Evolutionary conservation across 2,888 invertebrate species (phyloP), one percentile per base, ranked within the genome.

Genomic region (Habrosyne pyritoides): DNA sequence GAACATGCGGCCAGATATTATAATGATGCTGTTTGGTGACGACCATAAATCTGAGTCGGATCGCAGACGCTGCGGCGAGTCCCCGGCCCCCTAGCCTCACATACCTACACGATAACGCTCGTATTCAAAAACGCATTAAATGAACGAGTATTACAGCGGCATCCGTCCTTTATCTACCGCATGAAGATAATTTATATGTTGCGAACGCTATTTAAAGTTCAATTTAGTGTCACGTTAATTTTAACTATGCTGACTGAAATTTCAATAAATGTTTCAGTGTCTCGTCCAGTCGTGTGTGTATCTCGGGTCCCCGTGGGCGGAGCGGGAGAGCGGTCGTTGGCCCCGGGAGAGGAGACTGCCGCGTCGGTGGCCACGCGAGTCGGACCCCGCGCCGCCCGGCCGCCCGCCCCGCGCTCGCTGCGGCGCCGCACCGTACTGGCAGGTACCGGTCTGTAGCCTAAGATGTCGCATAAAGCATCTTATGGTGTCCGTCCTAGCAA

Each of bases 211-310:
- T 49, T 49, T 30, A 50, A 6, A 30, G 21, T 21, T 28, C 4
- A 50, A 30, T 50, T 50, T 50, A 50, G 28, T 22, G 18, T 14
- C 26, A 24, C 18, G 46, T 21, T 52, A 42, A 46, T 24, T 46
- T 52, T 18, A 3, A 22, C 22, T n/a, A 10, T 24, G 28, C 42
- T 42, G 14, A 8, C 49, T 49, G 49, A 22, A 48, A 24, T 8
- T 48, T 21, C 46, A 55, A 54, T 63, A 67, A 71, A 71, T 57
- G 56, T 59, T 63, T 62, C 56, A 56, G 52, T 55, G 21, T 54
- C 59, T 54, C 57, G 60, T 70, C 59, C 55, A 70, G 65, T 57
- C 56, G 58, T n/a, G 18, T 14, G 26, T 14, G 7, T 10, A 18
- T 14, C 7, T 7, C 8, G 26, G 18, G 10, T 14, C 14, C 4